phyloP scores from a whole-genome alignment of 2,113 vertebrate species.

The Gymnogyps californianus region DNA sequence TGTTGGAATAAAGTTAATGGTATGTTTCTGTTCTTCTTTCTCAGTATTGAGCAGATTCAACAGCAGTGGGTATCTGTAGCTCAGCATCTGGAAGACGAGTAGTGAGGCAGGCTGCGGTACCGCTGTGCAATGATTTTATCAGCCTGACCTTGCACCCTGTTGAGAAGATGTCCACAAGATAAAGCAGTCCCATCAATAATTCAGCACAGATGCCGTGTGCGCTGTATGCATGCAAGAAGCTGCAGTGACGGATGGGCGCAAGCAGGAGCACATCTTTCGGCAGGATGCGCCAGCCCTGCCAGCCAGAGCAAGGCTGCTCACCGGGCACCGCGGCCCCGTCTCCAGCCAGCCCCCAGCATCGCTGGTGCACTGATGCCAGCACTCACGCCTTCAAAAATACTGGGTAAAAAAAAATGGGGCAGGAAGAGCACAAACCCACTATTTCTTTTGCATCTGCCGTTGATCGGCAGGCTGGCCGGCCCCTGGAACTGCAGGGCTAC shows the following conservation, averaged over 20 bases:
- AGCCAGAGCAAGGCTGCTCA: too few relatives aligned
- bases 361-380: fast-evolving
- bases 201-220: fast-evolving
- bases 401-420: fast-evolving
- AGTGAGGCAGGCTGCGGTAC: background rate
- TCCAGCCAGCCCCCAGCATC: background rate
- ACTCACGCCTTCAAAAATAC: background rate
- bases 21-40: too few relatives aligned
- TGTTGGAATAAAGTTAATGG: too few relatives aligned
- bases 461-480: background rate
- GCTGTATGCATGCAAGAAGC: fast-evolving
- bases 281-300: background rate
- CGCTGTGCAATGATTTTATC: fast-evolving
- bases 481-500: background rate
- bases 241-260: fast-evolving
- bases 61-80: background rate
- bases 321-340: fast-evolving
- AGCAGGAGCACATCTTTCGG: background rate
- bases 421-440: background rate
- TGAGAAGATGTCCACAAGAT: background rate
- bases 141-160: background rate
- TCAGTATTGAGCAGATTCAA: fast-evolving
- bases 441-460: fast-evolving
- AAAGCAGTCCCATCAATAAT: background rate
- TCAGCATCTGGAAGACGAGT: fast-evolving